A percentile compares a stretch with the other conserved stretches of the same genome.
These are phyloP conservation scores for Bufotes viridis DNA, from an alignment of 2,797 vertebrate species.

Conservation along the genomic window DNA sequence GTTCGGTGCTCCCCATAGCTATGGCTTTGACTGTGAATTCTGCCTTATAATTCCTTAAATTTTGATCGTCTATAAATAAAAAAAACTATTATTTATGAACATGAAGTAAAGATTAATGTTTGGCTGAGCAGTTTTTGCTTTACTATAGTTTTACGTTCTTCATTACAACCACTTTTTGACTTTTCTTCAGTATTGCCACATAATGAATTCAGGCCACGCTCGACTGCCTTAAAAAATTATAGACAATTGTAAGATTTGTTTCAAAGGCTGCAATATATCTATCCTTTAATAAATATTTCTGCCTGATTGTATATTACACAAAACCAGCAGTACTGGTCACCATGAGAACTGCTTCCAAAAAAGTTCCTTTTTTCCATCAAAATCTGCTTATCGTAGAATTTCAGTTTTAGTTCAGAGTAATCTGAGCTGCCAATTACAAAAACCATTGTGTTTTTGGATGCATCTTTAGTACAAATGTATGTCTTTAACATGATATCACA, in stretches of 20 bases:
- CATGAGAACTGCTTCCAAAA: neutral
- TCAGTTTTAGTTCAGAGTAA: slow-evolving; percentile 26
- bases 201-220: neutral
- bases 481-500: neutral
- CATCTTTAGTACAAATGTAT: neutral
- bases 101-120: neutral
- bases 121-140: neutral
- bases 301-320: neutral
- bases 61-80: neutral
- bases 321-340: neutral
- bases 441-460: slow-evolving; percentile 13
- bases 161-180: neutral
- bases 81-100: neutral
- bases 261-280: slow-evolving; percentile 9
- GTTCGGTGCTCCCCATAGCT: no score
- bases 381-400: slow-evolving; percentile 30
- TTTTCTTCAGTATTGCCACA: neutral
- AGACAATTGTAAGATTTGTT: neutral
- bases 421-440: slow-evolving; percentile 28
- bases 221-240: slow-evolving; percentile 7
- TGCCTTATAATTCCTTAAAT: neutral
- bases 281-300: slow-evolving; percentile 22
- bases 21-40: neutral
- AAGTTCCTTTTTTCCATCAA: neutral
- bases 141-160: neutral